Evolutionary conservation across 2,888 invertebrate species (phyloP).

Genomic region (Drosophila imparisetae): DNA sequence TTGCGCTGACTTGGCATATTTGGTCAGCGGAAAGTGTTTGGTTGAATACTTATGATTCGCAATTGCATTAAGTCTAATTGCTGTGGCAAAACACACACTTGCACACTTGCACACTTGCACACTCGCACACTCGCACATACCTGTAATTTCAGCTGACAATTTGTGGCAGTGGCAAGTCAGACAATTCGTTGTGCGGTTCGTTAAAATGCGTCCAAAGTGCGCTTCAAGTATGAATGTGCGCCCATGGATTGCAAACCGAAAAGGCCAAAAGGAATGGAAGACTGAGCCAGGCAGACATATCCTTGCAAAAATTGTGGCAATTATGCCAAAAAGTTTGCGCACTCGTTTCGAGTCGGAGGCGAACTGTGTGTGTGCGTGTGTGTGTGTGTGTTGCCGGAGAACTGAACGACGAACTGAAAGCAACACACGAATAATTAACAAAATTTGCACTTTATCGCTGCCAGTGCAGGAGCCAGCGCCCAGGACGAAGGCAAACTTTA

Average conservation of each 20-base stretch:
- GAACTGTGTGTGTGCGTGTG: not conserved
- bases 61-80: slow-evolving; percentile 62
- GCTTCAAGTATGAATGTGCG: slow-evolving; percentile 26
- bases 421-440: slow-evolving; percentile 80
- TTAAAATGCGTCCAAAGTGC: slow-evolving; percentile 19
- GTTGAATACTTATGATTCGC: slow-evolving; percentile 45
- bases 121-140: not conserved
- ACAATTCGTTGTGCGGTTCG: slow-evolving; percentile 37
- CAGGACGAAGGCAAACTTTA: slow-evolving; percentile 37
- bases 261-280: slow-evolving; percentile 23
- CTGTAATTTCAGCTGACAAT: slow-evolving; percentile 36
- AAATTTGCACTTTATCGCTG: slow-evolving; percentile 82
- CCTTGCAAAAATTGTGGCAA: slow-evolving; percentile 75
- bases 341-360: slow-evolving; percentile 54
- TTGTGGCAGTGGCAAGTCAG: slow-evolving; percentile 12
- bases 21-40: slow-evolving; percentile 37
- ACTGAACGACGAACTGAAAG: slow-evolving; percentile 37
- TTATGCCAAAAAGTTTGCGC: slow-evolving; percentile 69
- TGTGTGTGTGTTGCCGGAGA: slow-evolving; percentile 1
- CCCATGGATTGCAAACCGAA: slow-evolving; percentile 39
- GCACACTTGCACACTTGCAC: not conserved
- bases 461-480: slow-evolving; percentile 56
- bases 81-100: slow-evolving; percentile 29
- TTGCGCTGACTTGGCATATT: slow-evolving; percentile 44
- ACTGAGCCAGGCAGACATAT: slow-evolving; percentile 41